Evolutionary conservation across 2,888 invertebrate species (phyloP).

Genomic region (Tetrapedia diversipes): DNA sequence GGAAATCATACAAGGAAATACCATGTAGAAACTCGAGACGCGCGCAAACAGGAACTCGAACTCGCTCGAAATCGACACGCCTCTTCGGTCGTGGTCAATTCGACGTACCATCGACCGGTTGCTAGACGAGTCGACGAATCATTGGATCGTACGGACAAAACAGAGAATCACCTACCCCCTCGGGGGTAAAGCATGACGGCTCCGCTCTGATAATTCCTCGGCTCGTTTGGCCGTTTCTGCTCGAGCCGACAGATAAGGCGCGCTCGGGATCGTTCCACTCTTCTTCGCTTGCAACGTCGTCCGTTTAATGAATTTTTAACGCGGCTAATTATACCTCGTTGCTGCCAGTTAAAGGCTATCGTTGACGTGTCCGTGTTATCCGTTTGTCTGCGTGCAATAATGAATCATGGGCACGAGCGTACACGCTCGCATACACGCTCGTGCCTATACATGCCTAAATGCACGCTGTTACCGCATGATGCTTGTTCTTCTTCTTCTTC

Average conservation of each 20-base stretch:
- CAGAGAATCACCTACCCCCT: too few relatives aligned
- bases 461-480: neutral
- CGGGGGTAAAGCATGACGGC: too few relatives aligned
- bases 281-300: neutral
- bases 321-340: conserved; percentile 27
- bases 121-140: neutral
- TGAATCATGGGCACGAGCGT: neutral
- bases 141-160: conserved; percentile 3
- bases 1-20: neutral
- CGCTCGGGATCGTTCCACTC: neutral
- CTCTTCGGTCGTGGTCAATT: conserved; percentile 17
- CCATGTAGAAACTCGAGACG: neutral
- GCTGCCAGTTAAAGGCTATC: conserved; percentile 22
- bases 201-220: conserved; percentile 4
- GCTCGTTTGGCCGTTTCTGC: neutral
- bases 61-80: neutral
- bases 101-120: conserved; percentile 15
- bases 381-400: conserved; percentile 1
- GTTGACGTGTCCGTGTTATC: conserved; percentile 18
- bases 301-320: conserved; percentile 31
- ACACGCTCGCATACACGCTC: neutral
- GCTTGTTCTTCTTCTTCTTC: too few relatives aligned
- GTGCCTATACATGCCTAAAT: too few relatives aligned
- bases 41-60: neutral
- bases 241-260: neutral